These are phyloP conservation scores for Volucella bombylans DNA, from an alignment of 2,888 invertebrate species.

Conservation along the genomic window DNA sequence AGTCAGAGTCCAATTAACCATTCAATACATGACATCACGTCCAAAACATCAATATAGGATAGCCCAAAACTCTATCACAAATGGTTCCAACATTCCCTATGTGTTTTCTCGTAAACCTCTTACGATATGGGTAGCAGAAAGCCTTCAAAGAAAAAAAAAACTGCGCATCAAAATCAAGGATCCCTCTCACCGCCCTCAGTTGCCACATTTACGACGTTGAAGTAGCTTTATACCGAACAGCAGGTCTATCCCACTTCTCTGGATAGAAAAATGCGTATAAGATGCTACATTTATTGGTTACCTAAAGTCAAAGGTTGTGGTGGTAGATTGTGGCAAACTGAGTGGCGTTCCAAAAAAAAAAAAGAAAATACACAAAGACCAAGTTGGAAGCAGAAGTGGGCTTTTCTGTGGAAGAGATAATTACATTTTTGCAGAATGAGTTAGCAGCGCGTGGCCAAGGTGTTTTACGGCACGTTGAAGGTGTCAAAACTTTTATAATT, in stretches of 20 bases:
- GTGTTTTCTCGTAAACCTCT: too few relatives aligned
- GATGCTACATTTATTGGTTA: conserved; percentile 35
- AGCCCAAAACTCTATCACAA: too few relatives aligned
- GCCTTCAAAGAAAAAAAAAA: not conserved
- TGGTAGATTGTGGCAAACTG: conserved; percentile 16
- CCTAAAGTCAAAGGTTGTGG: conserved; percentile 6
- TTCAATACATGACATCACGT: too few relatives aligned
- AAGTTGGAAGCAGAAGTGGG: not conserved
- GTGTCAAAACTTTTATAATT: conserved; percentile 58
- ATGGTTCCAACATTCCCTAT: too few relatives aligned
- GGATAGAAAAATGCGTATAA: conserved; percentile 24
- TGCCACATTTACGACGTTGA: conserved; percentile 19
- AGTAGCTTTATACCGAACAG: not conserved
- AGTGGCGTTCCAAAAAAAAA: conserved; percentile 1
- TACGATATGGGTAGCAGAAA: too few relatives aligned
- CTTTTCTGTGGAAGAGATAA: conserved; percentile 26
- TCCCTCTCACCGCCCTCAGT: not conserved
- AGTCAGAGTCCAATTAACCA: too few relatives aligned
- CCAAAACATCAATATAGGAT: too few relatives aligned
- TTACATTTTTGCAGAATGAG: conserved; percentile 49
- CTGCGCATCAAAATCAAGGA: conserved; percentile 10
- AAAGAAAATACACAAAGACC: not conserved
- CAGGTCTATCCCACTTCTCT: not conserved
- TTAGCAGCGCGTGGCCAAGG: conserved; percentile 32
- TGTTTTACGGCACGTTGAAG: conserved; percentile 53